Evolutionary conservation across 2,888 invertebrate genomes (phyloP).

Genomic region (Dolomedes plantarius): DNA sequence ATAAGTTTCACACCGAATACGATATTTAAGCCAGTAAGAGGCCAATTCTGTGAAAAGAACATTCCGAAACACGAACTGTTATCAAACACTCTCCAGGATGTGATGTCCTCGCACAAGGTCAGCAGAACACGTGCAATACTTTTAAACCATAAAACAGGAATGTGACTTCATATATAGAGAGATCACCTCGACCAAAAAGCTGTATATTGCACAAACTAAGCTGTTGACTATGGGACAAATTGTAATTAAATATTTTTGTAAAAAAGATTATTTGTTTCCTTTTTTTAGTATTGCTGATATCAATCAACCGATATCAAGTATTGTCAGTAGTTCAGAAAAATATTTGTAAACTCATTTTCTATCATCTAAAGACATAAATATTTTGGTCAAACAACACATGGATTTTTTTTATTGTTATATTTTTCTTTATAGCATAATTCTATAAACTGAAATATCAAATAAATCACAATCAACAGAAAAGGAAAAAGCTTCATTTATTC

Average conservation of each 20-base stretch:
- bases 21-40: background rate
- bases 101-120: background rate
- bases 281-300: too few species aligned
- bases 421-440: too few species aligned
- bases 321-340: too few species aligned
- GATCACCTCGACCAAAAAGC: slow-evolving; percentile 13
- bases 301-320: too few species aligned
- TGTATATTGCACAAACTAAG: background rate
- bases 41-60: background rate
- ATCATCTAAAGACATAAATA: too few species aligned
- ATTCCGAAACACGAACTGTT: slow-evolving; percentile 6
- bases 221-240: slow-evolving; percentile 38
- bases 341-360: too few species aligned
- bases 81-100: background rate
- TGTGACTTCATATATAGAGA: background rate
- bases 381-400: too few species aligned
- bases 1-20: background rate
- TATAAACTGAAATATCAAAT: too few species aligned
- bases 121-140: slow-evolving; percentile 24
- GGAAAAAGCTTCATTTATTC: too few species aligned
- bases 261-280: too few species aligned
- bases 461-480: too few species aligned
- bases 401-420: too few species aligned
- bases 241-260: slow-evolving; percentile 52
- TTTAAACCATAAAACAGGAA: background rate